Evolutionary conservation across 2,888 invertebrate genomes (phyloP).

Genomic region (Sceliomorpha sp.): DNA sequence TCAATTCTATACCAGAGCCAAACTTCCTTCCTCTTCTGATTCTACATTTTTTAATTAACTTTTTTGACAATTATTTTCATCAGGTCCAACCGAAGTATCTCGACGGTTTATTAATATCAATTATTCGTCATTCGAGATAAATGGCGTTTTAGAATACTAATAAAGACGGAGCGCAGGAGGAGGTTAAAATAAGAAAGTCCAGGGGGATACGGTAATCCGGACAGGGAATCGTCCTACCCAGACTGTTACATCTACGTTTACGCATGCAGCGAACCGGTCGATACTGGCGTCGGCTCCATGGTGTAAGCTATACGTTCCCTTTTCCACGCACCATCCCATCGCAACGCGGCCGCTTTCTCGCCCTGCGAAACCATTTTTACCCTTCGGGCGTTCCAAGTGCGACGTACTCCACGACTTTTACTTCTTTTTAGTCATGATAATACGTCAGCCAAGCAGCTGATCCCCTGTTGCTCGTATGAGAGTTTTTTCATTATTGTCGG

Average conservation of each 20-base stretch:
- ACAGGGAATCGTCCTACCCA: constrained; percentile 55
- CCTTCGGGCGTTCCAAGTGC: constrained; percentile 8
- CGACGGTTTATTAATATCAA: too few species aligned
- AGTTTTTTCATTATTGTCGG: constrained; percentile 31
- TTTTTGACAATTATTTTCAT: too few species aligned
- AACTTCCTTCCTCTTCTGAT: too few species aligned
- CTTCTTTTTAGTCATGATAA: constrained; percentile 14
- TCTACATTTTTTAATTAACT: too few species aligned
- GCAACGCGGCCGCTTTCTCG: constrained; percentile 40
- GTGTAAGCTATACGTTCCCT: constrained; percentile 51
- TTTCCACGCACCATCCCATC: constrained; percentile 59
- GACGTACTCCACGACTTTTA: not conserved
- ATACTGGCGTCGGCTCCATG: constrained; percentile 70
- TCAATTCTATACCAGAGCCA: too few species aligned
- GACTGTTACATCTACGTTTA: constrained; percentile 51
- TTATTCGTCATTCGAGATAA: too few species aligned
- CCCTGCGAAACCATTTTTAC: constrained; percentile 29
- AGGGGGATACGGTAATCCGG: constrained; percentile 59
- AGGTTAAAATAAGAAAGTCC: constrained; percentile 25
- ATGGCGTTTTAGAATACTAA: not conserved
- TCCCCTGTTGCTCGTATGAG: constrained; percentile 40
- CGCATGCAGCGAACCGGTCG: constrained; percentile 68
- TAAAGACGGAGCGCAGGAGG: constrained; percentile 10
- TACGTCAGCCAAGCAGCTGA: constrained; percentile 29
- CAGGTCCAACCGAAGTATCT: too few species aligned